Base-by-base conservation (phyloP, 2,113 vertebrate species). In the Epinephelus lanceolatus region DNA sequence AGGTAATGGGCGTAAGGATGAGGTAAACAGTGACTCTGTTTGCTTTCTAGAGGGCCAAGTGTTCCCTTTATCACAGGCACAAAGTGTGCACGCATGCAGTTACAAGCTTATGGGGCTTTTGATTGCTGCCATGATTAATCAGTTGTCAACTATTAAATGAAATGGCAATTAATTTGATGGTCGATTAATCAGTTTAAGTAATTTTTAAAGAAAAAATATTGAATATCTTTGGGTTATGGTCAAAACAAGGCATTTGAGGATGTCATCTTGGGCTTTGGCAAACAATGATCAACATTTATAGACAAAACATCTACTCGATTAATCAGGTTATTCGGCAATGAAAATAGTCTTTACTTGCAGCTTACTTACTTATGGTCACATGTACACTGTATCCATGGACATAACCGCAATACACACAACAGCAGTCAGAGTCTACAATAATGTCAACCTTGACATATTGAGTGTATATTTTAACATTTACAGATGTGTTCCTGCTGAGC, bases 1-100 rank as follows among this genome's bases (percentile, higher is more conserved):
- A 80, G 80, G 86, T 82, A 84, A 86, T 57, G 42, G 80, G 62
- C 59, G 27, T 68, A 56, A 82, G 57, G 62, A 72, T 3, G 25
- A 77, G 81, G 42, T 81, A 76, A 84, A 76, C 81, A 45, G 23
- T 62, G 62, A 57, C 27, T 78, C 55, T 19, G 40, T 69, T 80
- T 56, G 23, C 49, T 23, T 68, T 76, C 45, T 49, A 75, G 51
- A 49, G 45, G 47, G 49, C 49, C 62, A 73, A 69, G 52, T 47
- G 42, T 66, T 78, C 45, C 37, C 40, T 13, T 27, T 73, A 63
- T 62, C 55, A 23, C 42, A 67, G 18, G 13, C 51, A 6, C n/a
- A 52, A 6, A 49, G 25, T 40, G 17, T 45, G n/a, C 23, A 61
- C 40, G 40, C 19, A 42, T 19, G 21, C 42, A 56, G 8, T 51